Evolutionary conservation across 2,888 invertebrate species (phyloP), one percentile per base, ranked within the genome.

Genomic region (Gibbula magus): DNA sequence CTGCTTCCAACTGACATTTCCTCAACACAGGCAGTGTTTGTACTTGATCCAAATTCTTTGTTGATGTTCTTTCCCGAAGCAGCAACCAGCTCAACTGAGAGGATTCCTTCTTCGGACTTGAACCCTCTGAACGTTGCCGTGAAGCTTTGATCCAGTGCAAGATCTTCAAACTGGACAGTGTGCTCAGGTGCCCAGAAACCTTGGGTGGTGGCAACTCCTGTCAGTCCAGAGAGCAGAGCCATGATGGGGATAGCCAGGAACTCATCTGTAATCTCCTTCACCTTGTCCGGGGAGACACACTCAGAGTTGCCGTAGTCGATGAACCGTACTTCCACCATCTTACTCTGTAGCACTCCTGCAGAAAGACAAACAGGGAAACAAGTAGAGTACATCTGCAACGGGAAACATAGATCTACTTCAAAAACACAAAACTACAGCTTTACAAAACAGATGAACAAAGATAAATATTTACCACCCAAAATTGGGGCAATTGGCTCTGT

Each of bases 281-380:
- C 79, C 8, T 80, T 81, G 25, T 86, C 85, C 29, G 77, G 81
- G 16, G 85, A 77, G 5, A 89, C 85, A 32, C 82, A 86, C 78
- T 92, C 92, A 52, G 85, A 86, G 84, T 93, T 92, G 4, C 93
- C 93, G 85, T 92, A 93, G 84, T 93, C 93, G 10, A 93, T 89
- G 86, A 91, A 93, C 45, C 84, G 83, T 8, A 93, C 91, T 84
- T 90, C 89, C 8, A 88, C 84, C 56, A 85, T 79, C 2, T 87
- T 88, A 82, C 87, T 88, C 22, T 83, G 82, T 54, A 86, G 82
- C 25, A 89, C 76, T 61, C 89, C 89, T 89, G 85, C 32, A 82
- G 75, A 45, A 13, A 45, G 10, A 45, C 5, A 45, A 45, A 13
- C 10, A 45, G 35, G 35, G 4, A 35, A 35, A 35, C 3, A 3